Evolutionary conservation across 53 echinoderm and acorn worm genomes (phyloP).

Genomic region (Hippasteria phrygiana): DNA sequence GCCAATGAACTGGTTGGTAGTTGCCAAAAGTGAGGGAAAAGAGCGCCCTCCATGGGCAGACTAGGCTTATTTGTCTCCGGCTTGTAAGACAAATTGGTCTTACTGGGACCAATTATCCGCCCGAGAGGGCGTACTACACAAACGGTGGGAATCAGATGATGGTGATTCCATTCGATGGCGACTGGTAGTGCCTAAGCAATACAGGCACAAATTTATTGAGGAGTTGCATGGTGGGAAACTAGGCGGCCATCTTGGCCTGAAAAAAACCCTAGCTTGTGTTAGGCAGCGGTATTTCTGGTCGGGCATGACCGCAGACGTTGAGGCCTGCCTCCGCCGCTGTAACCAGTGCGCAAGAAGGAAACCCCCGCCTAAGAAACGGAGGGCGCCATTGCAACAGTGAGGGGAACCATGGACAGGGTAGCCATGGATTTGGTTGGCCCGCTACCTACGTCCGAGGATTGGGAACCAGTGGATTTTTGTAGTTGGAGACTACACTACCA

Average conservation of each 20-base stretch:
- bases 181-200: neutral
- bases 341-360: conserved; percentile 39
- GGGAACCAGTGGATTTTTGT: conserved; percentile 30
- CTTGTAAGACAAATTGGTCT: conserved; percentile 46
- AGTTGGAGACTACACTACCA: conserved; percentile 29
- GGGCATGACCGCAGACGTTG: conserved; percentile 38
- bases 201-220: neutral
- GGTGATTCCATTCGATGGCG: neutral
- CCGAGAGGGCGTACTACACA: neutral
- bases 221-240: conserved; percentile 25
- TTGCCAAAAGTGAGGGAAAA: neutral
- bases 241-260: conserved; percentile 48
- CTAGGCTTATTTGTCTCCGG: neutral
- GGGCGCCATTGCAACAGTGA: conserved; percentile 28
- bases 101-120: conserved; percentile 21
- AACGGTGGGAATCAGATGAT: conserved; percentile 57
- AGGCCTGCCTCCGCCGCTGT: conserved; percentile 15
- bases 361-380: neutral
- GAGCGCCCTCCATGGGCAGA: conserved; percentile 44
- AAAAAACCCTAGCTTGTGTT: conserved; percentile 37
- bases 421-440: conserved; percentile 31
- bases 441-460: neutral
- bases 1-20: neutral
- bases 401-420: conserved; percentile 34
- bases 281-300: conserved; percentile 52